These are phyloP conservation scores for Hycleus phaleratus DNA, from an alignment of 1,140 invertebrate species.

Conservation along the genomic window DNA sequence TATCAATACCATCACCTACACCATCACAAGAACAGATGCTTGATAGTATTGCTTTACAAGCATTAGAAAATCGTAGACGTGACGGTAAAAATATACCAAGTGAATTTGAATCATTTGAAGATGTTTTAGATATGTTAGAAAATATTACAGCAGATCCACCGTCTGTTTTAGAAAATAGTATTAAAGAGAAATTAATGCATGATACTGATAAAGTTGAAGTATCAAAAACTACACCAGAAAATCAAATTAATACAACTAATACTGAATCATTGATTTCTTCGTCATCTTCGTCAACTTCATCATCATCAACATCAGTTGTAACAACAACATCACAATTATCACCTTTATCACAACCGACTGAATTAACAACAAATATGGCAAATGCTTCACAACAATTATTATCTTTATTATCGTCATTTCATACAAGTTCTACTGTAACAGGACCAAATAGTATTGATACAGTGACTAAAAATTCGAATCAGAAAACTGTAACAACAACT, in stretches of 20 bases:
- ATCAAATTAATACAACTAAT: too few species aligned
- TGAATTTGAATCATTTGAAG: slow-evolving; percentile 56
- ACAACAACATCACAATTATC: slow-evolving; percentile 51
- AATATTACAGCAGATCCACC: slow-evolving; percentile 50
- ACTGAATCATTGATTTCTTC: too few species aligned
- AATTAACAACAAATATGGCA: slow-evolving; percentile 60
- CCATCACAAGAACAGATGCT: slow-evolving; percentile 53
- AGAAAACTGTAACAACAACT: slow-evolving; percentile 22
- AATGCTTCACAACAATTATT: slow-evolving; percentile 60
- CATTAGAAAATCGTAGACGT: slow-evolving; percentile 43
- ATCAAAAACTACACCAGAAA: not conserved
- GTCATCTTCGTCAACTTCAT: too few species aligned
- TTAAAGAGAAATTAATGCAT: slow-evolving; percentile 22
- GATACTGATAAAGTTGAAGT: slow-evolving; percentile 18
- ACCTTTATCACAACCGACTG: slow-evolving; percentile 60
- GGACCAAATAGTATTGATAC: slow-evolving; percentile 31
- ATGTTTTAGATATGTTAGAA: slow-evolving; percentile 59
- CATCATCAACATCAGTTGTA: slow-evolving; percentile 11
- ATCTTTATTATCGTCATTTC: slow-evolving; percentile 53
- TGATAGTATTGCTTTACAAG: slow-evolving; percentile 51
- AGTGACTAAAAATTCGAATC: slow-evolving; percentile 23
- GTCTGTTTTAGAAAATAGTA: slow-evolving; percentile 22
- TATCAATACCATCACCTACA: slow-evolving; percentile 53
- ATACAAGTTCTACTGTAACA: slow-evolving; percentile 37
- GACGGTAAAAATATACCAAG: slow-evolving; percentile 39